These are phyloP conservation scores for Drosophila seguyi DNA, from an alignment of 1,140 invertebrate genomes.

Conservation along the genomic window DNA sequence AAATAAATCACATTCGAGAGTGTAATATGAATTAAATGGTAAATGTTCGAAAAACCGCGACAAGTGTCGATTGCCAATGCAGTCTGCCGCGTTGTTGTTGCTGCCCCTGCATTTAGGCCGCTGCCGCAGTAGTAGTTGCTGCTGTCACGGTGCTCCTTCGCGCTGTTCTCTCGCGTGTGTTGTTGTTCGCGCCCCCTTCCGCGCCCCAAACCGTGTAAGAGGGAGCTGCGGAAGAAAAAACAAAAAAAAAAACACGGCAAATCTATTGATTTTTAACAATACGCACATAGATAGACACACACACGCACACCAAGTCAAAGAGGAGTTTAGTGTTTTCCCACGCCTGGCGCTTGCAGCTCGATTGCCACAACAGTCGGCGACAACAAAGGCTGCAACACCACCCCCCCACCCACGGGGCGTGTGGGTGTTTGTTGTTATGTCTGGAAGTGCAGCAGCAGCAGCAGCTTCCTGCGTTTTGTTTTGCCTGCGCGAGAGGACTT, in stretches of 20 bases:
- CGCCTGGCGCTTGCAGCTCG: slow-evolving; percentile 7
- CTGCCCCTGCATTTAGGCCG: not conserved
- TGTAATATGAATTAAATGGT: slow-evolving; percentile 53
- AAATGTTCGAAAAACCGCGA: slow-evolving; percentile 32
- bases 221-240: slow-evolving; percentile 34
- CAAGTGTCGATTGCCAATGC: slow-evolving; percentile 18
- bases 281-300: slow-evolving; percentile 48
- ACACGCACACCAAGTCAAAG: slow-evolving; percentile 3
- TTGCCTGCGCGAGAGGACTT: slow-evolving; percentile 44
- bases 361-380: slow-evolving; percentile 26
- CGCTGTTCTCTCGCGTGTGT: slow-evolving; percentile 11
- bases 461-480: slow-evolving; percentile 41
- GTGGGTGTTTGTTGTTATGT: slow-evolving; percentile 28
- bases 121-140: not conserved
- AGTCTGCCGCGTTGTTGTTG: not conserved
- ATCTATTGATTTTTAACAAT: slow-evolving; percentile 81
- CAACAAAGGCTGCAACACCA: slow-evolving; percentile 25
- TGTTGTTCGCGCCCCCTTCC: slow-evolving; percentile 13
- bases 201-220: not conserved
- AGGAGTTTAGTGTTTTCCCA: slow-evolving; percentile 33
- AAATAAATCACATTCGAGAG: slow-evolving; percentile 19
- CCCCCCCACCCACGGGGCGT: not conserved
- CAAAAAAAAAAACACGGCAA: slow-evolving; percentile 50
- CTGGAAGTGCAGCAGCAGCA: slow-evolving; percentile 22
- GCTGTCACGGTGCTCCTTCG: not conserved